Evolutionary conservation across 2,888 invertebrate species (phyloP).

Genomic region (Dryadula phaetusa): DNA sequence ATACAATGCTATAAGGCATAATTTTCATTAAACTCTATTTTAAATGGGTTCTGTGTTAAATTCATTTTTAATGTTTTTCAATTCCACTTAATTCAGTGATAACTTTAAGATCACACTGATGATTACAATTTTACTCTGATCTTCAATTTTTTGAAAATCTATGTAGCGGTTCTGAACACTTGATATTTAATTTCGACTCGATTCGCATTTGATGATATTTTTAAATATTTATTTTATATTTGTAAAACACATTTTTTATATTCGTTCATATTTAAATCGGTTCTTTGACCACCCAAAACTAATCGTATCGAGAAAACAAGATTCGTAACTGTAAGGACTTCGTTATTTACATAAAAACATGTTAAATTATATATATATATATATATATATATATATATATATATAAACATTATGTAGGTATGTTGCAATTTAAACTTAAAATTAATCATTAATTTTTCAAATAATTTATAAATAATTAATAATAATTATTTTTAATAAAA

Average conservation of each 20-base stretch:
- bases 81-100: no score
- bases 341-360: constrained; percentile 38
- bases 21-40: no score
- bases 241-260: background rate
- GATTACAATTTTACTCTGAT: no score
- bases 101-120: no score
- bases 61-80: no score
- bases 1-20: no score
- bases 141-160: background rate
- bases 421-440: background rate
- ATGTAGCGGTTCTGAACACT: background rate
- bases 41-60: no score
- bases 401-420: background rate
- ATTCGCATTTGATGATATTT: background rate
- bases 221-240: background rate
- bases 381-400: background rate
- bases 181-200: background rate
- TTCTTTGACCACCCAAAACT: constrained; percentile 26
- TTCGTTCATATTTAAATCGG: constrained; percentile 15
- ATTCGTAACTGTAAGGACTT: constrained; percentile 36
- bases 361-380: background rate
- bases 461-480: no score
- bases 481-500: no score
- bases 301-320: constrained; percentile 18
- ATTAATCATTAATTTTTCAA: no score